Conservation (phyloP, 2,888 invertebrate genomes). For the Itoplectis maculator region DNA sequence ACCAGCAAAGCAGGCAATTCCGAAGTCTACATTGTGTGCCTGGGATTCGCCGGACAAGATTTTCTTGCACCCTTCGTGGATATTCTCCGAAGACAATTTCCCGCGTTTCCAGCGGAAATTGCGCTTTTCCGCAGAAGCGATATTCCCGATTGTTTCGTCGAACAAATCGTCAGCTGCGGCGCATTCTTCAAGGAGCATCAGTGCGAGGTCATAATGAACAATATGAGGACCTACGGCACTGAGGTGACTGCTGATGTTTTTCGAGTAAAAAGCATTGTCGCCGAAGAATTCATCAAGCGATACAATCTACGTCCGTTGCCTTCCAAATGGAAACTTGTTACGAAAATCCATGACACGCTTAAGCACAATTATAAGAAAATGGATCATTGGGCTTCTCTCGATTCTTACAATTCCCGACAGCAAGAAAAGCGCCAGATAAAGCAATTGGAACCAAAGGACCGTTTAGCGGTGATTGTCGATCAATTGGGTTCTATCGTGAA, state of each 20-base stretch:
- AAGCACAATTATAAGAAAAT: too few relatives aligned
- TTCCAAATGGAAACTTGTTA: too few relatives aligned
- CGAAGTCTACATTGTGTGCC: conserved; percentile 94
- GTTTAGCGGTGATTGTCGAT: conserved; percentile 18
- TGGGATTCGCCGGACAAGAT: conserved; percentile 86
- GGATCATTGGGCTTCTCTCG: conserved; percentile 82
- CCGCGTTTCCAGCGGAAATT: conserved; percentile 82
- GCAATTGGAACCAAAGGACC: conserved; percentile 85
- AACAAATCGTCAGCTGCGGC: conserved; percentile 88
- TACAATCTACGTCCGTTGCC: conserved; percentile 87
- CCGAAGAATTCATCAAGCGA: conserved; percentile 86
- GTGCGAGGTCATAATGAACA: conserved; percentile 88
- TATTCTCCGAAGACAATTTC: conserved; percentile 84
- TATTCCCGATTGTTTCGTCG: conserved; percentile 88
- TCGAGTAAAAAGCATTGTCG: conserved; percentile 77
- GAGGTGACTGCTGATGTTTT: conserved; percentile 72
- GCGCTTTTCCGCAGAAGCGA: conserved; percentile 87
- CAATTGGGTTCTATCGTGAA: conserved; percentile 12
- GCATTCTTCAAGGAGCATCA: conserved; percentile 89
- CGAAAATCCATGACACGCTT: too few relatives aligned
- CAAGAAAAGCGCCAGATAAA: conserved; percentile 82
- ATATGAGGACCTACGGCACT: conserved; percentile 87
- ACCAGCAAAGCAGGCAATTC: conserved; percentile 98
- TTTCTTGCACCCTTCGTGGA: conserved; percentile 84
- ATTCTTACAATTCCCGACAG: conserved; percentile 87